Base-by-base conservation (phyloP, 2,113 vertebrate species). In the Platichthys stellatus region DNA sequence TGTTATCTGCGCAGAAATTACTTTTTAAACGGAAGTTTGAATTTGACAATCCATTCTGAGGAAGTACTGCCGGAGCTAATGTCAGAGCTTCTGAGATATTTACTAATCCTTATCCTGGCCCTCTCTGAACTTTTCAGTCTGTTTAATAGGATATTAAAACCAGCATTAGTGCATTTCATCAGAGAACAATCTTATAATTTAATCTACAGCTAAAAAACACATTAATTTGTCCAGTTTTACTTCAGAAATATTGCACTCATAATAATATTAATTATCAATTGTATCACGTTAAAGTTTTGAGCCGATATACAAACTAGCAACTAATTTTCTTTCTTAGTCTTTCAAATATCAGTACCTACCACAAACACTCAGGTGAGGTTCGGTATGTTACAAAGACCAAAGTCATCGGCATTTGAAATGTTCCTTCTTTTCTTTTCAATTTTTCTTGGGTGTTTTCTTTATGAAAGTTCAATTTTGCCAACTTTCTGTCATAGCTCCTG, bases 401-500 rank as follows among this genome's bases (percentile, higher is more conserved):
- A 31, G 31, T 7, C 31, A 31, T 31, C 31, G 5, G 6, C 40
- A 43, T 43, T 13, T 12, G 40, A 43, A 43, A 12, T 43, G 12
- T 43, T 43, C 40, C 40, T 11, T 13, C 40, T 43, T 43, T 60
- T 62, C 47, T 38, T 31, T 40, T 17, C 2, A 69, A 64, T 65
- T 70, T 26, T 28, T 82, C 67, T 67, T 45, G 35, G 60, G 71
- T 80, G 63, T 57, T 71, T 80, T 83, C 64, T 62, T 57, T 49
- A 64, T 70, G 60, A 82, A 81, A 82, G 51, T 87, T 82, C 17
- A 59, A 40, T 69, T 67, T 86, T 81, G 23, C 56, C 74, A 67
- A 58, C 69, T 87, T 77, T 57, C 56, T 76, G 76, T 86, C 86
- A 70, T 69, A 75, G n/a, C 71, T 66, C 82, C 72, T 86, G 63